Percentiles rank a stretch among this genome's conserved stretches.
Evolutionary conservation across 2,888 invertebrate species (phyloP).

Genomic region (Hetaerina titia): DNA sequence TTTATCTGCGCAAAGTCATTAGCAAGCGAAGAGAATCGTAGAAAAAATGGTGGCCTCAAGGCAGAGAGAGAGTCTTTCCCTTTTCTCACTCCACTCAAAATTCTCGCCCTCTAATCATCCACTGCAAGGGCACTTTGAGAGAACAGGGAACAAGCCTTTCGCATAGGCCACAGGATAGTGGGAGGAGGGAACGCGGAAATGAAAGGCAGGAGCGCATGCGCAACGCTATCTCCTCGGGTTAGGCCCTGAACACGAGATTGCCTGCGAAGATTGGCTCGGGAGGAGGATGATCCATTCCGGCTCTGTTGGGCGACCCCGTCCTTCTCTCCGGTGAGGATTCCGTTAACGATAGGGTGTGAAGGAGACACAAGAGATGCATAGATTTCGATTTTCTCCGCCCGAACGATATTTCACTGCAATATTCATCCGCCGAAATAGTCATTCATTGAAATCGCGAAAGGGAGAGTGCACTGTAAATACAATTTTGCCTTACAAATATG

Average conservation of each 20-base stretch:
- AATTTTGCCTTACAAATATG: too few relatives aligned
- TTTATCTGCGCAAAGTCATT: too few relatives aligned
- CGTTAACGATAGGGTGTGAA: too few relatives aligned
- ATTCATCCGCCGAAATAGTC: too few relatives aligned
- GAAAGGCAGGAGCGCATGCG: not conserved
- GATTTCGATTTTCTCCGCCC: too few relatives aligned
- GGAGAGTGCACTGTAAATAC: too few relatives aligned
- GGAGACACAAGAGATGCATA: too few relatives aligned
- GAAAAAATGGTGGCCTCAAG: not conserved
- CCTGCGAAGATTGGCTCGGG: not conserved
- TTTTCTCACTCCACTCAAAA: not conserved
- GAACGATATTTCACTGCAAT: too few relatives aligned
- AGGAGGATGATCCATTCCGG: not conserved
- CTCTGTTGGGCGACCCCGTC: not conserved
- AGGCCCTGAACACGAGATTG: not conserved
- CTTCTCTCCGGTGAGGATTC: too few relatives aligned
- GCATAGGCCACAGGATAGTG: not conserved
- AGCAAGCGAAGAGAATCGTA: too few relatives aligned
- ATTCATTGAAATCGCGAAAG: too few relatives aligned
- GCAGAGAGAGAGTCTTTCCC: not conserved
- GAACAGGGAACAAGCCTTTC: not conserved
- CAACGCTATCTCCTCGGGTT: not conserved
- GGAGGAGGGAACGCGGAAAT: too few relatives aligned
- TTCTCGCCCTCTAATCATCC: not conserved
- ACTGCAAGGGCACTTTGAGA: not conserved